Percentiles rank a stretch among this genome's conserved stretches.
phyloP scores from a whole-genome alignment of 2,888 invertebrate genomes.

The Ephialtes manifestator region DNA sequence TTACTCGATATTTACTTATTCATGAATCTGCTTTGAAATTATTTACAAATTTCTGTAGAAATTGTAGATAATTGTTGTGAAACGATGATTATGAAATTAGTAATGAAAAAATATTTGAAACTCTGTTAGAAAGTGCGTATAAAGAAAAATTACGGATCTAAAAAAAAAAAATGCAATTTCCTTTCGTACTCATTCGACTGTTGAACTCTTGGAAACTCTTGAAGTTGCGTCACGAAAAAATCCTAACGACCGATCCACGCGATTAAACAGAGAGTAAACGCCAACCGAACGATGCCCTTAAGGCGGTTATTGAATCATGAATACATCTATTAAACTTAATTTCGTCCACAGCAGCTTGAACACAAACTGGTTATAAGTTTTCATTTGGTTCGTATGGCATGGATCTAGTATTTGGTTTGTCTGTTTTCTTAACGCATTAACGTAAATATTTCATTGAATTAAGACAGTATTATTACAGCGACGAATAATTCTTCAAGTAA shows the following conservation, averaged over 20 bases:
- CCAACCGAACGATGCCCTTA: neutral
- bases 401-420: slow-evolving; percentile 84
- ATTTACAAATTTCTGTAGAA: too few relatives aligned
- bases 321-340: slow-evolving; percentile 71
- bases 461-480: slow-evolving; percentile 35
- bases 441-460: slow-evolving; percentile 30
- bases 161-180: neutral
- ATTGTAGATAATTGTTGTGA: too few relatives aligned
- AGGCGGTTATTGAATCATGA: slow-evolving; percentile 34
- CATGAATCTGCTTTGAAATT: too few relatives aligned
- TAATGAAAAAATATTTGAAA: too few relatives aligned
- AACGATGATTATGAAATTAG: too few relatives aligned
- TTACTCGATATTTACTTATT: too few relatives aligned
- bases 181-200: neutral
- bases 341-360: slow-evolving; percentile 82
- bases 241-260: slow-evolving; percentile 20
- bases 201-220: neutral
- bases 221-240: slow-evolving; percentile 25
- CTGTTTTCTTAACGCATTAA: slow-evolving; percentile 74
- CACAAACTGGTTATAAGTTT: slow-evolving; percentile 83
- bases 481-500: slow-evolving; percentile 40
- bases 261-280: neutral
- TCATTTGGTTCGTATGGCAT: slow-evolving; percentile 85
- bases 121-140: neutral
- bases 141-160: neutral